Conservation (phyloP, 2,797 vertebrate genomes). For the Siniperca obscura region DNA sequence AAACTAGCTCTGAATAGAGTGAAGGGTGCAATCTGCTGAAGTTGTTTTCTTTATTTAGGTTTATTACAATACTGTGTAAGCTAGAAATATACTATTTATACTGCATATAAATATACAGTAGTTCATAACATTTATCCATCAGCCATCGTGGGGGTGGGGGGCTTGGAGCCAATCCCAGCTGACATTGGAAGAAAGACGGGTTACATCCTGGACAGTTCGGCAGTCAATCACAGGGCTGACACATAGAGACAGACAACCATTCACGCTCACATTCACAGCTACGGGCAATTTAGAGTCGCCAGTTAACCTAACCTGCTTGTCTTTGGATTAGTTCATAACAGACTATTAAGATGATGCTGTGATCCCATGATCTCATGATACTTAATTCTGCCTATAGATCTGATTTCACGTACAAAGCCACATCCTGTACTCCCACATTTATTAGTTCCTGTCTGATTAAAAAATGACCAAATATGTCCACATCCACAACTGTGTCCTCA, state of each 20-base stretch:
- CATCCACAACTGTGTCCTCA: conserved; percentile 73
- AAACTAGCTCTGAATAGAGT: not conserved
- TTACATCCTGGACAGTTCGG: no score
- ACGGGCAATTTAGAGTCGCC: not conserved
- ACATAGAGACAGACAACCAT: not conserved
- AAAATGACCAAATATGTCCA: conserved; percentile 9
- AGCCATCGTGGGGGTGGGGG: no score
- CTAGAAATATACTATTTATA: not conserved
- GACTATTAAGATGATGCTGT: not conserved
- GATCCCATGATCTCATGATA: not conserved
- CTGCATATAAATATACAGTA: not conserved
- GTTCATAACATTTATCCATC: not conserved
- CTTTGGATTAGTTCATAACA: not conserved
- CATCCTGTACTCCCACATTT: not conserved
- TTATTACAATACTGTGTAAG: not conserved
- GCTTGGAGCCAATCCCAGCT: not conserved
- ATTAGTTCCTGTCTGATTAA: not conserved
- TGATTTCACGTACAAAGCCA: not conserved
- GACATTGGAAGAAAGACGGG: no score
- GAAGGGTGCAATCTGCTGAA: not conserved
- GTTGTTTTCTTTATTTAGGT: not conserved
- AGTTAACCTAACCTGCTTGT: not conserved
- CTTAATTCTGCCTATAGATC: not conserved
- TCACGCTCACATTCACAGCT: not conserved
- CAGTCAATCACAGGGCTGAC: not conserved